Base-by-base conservation (phyloP, 2,888 invertebrate species). In the Bellardia pandia region DNA sequence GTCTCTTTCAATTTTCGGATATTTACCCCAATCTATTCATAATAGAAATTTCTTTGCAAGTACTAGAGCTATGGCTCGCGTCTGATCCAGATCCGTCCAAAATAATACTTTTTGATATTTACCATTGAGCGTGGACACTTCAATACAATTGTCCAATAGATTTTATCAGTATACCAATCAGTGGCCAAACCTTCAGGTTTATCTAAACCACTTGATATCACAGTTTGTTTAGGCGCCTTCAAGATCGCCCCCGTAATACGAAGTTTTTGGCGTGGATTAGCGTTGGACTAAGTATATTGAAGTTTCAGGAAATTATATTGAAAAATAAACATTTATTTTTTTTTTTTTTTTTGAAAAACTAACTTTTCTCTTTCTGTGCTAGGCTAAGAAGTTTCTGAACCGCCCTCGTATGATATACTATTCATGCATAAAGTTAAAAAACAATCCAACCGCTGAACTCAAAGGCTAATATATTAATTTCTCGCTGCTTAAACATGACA, bases 11-110 rank as follows among this genome's bases (percentile, higher is more conserved):
- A 98, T 98, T 94, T 98, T 98, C 0, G 98, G 97, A 88, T 96
- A 95, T 93, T 98, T 98, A 45, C 98, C 98, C 98, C 98, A 98
- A 92, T 98, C 98, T 3, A 97, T 97, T 98, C 98, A 98, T 92
- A 98, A 98, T 94, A 98, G 95, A 68, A 97, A 95, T 94, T 96
- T 95, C 91, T 95, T 95, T 93, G 96, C 96, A 81, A 98, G 98
- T 91, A 96, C 97, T 88, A 98, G 94, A 68, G 96, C 97, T 90
- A 98, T 97, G 79, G 98, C 97, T 90, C 98, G 95, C 1, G 98
- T 98, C 91, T 97, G 96, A 93, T 98, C 98, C 56, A 98, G 95
- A 89, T 98, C 97, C 23, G 97, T 96, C 98, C 98, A 98, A 93
- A 97, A 97, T 64, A 98, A 94, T 3, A 98, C 98, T 93, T 97